Conservation (phyloP, 1,140 invertebrate genomes). For the Caerostris darwini region DNA sequence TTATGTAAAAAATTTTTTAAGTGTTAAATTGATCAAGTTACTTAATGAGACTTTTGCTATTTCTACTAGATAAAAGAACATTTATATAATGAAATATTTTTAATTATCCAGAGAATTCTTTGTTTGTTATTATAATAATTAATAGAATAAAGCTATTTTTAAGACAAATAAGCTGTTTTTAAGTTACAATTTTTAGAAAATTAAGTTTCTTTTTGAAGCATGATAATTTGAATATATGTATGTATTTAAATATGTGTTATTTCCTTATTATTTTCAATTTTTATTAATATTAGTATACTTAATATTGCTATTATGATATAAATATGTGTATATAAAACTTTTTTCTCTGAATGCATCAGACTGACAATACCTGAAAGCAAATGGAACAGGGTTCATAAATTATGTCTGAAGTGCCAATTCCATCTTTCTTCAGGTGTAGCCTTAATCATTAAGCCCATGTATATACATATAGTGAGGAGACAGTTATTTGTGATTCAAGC, state of each 20-base stretch:
- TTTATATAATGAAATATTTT: no score
- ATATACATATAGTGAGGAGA: not conserved
- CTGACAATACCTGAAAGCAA: not conserved
- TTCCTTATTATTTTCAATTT: not conserved
- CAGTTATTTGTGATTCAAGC: not conserved
- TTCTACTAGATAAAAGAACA: no score
- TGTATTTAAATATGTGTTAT: not conserved
- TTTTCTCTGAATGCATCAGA: not conserved
- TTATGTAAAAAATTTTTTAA: no score
- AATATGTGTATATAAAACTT: not conserved
- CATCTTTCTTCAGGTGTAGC: not conserved
- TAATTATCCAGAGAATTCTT: no score
- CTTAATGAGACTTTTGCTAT: no score
- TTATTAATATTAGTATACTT: not conserved
- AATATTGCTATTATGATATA: not conserved
- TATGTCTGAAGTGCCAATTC: not conserved
- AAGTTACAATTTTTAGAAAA: no score
- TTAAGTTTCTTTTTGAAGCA: no score
- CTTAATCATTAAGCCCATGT: slow-evolving; percentile 34
- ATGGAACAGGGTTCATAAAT: not conserved
- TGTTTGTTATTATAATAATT: no score
- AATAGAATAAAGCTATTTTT: no score
- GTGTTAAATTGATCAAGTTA: no score
- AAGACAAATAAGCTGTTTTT: no score
- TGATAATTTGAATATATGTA: not conserved